A percentile compares a stretch with the other conserved stretches of the same genome.
Evolutionary conservation across 2,888 invertebrate genomes (phyloP).

Genomic region (Neria commutata): DNA sequence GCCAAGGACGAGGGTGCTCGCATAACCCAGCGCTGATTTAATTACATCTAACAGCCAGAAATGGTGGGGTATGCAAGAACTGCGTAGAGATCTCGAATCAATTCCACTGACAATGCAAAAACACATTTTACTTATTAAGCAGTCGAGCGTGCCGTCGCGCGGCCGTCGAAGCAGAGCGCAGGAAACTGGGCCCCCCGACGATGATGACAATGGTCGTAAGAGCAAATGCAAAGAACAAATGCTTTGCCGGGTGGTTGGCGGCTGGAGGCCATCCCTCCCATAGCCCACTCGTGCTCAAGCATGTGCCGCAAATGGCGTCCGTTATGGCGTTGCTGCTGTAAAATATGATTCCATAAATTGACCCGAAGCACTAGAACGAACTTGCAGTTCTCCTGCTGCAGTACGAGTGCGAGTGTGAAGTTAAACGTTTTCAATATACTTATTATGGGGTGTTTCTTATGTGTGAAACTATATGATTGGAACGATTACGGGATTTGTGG

Average conservation of each 20-base stretch:
- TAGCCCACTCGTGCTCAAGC: constrained; percentile 52
- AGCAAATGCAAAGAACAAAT: constrained; percentile 49
- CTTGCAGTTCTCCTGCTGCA: constrained; percentile 22
- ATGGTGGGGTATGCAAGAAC: background rate
- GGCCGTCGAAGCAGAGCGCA: constrained; percentile 11
- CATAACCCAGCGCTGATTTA: constrained; percentile 37
- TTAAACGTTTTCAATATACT: constrained; percentile 12
- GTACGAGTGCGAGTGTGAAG: background rate
- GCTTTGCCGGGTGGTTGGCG: constrained; percentile 25
- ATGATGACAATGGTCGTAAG: constrained; percentile 55
- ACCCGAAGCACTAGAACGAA: constrained; percentile 33
- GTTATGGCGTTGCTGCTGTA: constrained; percentile 25
- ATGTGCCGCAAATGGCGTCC: constrained; percentile 36
- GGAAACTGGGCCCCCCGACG: constrained; percentile 23
- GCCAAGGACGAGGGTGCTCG: constrained; percentile 32
- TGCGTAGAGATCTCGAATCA: constrained; percentile 23
- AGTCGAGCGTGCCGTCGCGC: constrained; percentile 1
- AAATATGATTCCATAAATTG: constrained; percentile 38
- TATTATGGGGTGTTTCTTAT: constrained; percentile 22
- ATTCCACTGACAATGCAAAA: constrained; percentile 43
- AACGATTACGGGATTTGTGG: constrained; percentile 14
- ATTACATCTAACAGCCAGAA: constrained; percentile 24
- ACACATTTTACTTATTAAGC: constrained; percentile 55
- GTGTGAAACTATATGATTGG: constrained; percentile 13
- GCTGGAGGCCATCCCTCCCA: constrained; percentile 28